Percentiles rank a stretch among this genome's conserved stretches.
Evolutionary conservation across 2,113 vertebrate genomes (phyloP).

Genomic region (Dipodomys spectabilis): DNA sequence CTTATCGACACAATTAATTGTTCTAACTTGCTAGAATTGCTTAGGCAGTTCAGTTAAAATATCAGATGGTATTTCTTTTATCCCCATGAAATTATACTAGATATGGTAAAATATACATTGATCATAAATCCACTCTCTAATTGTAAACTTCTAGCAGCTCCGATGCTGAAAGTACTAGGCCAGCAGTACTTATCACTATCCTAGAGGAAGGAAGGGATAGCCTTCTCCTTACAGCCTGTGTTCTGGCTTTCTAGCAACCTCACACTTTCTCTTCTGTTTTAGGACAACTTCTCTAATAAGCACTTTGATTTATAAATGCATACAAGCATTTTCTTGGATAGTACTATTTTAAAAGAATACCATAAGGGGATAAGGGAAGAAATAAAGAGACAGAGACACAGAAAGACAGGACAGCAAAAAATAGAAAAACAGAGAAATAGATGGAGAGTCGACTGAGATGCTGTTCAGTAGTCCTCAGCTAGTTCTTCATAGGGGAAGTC

Average conservation of each 20-base stretch:
- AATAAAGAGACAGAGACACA: no score
- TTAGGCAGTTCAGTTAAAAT: conserved; percentile 27
- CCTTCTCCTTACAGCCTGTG: not conserved
- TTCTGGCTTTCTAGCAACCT: not conserved
- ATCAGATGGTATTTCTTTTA: conserved; percentile 18
- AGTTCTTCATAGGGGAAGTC: not conserved
- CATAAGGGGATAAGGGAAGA: not conserved
- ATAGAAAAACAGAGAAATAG: no score
- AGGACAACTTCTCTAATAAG: not conserved
- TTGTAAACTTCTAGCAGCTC: conserved; percentile 26
- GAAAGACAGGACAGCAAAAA: no score
- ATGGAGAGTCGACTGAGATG: not conserved
- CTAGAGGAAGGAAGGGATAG: not conserved
- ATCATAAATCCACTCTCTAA: not conserved
- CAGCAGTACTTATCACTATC: not conserved
- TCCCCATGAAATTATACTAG: not conserved
- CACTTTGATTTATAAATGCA: not conserved
- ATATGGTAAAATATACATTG: conserved; percentile 23
- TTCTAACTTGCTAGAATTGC: conserved; percentile 33
- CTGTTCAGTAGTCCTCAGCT: not conserved
- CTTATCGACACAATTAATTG: conserved; percentile 29
- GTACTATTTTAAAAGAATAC: not conserved
- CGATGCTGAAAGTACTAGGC: not conserved
- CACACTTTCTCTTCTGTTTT: not conserved
- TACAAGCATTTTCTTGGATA: not conserved